Percentiles rank a stretch among this genome's conserved stretches.
These are phyloP conservation scores for Acronicta psi DNA, from an alignment of 2,888 invertebrate species.

Conservation along the genomic window DNA sequence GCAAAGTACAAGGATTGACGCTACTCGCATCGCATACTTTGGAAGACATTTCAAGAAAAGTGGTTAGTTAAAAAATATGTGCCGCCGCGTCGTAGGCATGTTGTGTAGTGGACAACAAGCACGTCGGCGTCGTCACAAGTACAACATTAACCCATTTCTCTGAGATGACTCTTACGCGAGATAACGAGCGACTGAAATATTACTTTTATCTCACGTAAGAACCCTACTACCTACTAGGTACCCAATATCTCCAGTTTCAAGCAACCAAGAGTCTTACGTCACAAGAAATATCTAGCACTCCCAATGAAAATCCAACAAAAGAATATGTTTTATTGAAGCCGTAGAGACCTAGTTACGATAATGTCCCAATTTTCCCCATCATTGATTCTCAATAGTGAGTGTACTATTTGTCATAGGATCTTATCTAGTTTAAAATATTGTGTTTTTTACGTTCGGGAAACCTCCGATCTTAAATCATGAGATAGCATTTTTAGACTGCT, in stretches of 20 bases:
- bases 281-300: constrained; percentile 21
- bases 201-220: constrained; percentile 20
- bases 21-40: constrained; percentile 11
- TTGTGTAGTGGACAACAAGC: constrained; percentile 23
- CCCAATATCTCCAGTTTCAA: too few species aligned
- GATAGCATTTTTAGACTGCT: constrained; percentile 9
- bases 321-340: constrained; percentile 59
- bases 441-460: constrained; percentile 29
- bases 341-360: constrained; percentile 62
- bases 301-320: constrained; percentile 56
- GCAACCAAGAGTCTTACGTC: constrained; percentile 13
- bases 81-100: background rate
- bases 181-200: constrained; percentile 22
- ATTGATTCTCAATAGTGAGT: constrained; percentile 61
- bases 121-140: constrained; percentile 22
- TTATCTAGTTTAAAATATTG: constrained; percentile 49
- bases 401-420: constrained; percentile 57
- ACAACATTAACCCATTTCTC: constrained; percentile 48
- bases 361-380: constrained; percentile 64
- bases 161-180: constrained; percentile 20
- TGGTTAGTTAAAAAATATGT: constrained; percentile 43
- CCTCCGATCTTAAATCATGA: constrained; percentile 12
- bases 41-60: constrained; percentile 25
- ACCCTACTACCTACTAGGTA: constrained; percentile 14
- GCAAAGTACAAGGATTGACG: constrained; percentile 31